These are phyloP conservation scores for Sterna hirundo DNA, from an alignment of 2,113 vertebrate species.

Conservation along the genomic window DNA sequence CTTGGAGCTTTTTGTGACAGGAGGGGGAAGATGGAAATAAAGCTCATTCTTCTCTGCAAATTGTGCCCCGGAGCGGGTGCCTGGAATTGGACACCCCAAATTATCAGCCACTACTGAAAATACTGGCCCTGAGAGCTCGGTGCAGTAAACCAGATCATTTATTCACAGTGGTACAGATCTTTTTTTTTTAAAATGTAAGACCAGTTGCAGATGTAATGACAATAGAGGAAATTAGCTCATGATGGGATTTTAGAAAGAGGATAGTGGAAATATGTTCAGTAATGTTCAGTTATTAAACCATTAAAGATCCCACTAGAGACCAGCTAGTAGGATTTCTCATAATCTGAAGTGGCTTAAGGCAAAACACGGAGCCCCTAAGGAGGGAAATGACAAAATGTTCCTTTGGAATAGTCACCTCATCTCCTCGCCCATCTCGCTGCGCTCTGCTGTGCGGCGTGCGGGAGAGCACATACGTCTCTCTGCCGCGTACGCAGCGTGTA, in stretches of 20 bases:
- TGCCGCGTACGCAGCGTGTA: fast-evolving
- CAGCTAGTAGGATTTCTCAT: slow-evolving; percentile 42
- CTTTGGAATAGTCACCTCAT: slow-evolving; percentile 17
- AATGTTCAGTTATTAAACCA: slow-evolving; percentile 61
- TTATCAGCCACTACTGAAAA: background rate
- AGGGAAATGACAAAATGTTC: slow-evolving; percentile 52
- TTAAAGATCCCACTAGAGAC: slow-evolving; percentile 53
- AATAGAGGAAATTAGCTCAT: slow-evolving; percentile 67
- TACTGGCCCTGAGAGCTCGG: background rate
- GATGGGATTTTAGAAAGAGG: slow-evolving; percentile 50
- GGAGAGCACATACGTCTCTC: background rate
- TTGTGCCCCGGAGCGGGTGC: background rate
- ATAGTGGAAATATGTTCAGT: slow-evolving; percentile 54
- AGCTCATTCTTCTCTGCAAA: background rate
- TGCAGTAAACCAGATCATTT: background rate
- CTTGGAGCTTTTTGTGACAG: background rate
- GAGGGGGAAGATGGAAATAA: background rate
- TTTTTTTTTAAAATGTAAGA: background rate
- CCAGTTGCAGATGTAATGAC: slow-evolving; percentile 68
- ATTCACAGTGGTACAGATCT: background rate
- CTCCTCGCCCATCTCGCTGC: background rate
- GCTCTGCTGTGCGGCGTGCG: background rate
- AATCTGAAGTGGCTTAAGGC: slow-evolving; percentile 25
- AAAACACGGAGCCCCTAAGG: slow-evolving; percentile 30
- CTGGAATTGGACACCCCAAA: background rate